Base-by-base conservation (phyloP, 2,797 vertebrate genomes). In the Pygocentrus nattereri region DNA sequence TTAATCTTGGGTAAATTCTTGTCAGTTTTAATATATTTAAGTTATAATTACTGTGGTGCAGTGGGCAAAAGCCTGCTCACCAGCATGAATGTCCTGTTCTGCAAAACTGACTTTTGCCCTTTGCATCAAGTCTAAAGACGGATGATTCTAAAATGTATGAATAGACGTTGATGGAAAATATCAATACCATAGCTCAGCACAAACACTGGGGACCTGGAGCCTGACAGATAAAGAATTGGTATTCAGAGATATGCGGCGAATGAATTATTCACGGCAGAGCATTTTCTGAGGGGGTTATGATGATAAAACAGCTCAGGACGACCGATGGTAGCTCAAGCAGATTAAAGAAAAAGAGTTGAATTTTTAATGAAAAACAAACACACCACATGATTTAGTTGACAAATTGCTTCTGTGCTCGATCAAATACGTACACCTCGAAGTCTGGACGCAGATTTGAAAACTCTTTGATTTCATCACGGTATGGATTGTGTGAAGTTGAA, bases 201-300 rank as follows among this genome's bases (percentile, higher is more conserved):
- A 56, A 76, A 81, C 74, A 75, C 41, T 65, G 62, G 59, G 59
- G 72, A 79, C 72, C 79, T 61, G 67, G 34, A 82, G 58, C 68
- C 80, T 74, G 80, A 74, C 77, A 77, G 82, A 84, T 70, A 84
- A 82, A 86, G 77, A 16, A 79, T 27, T 82, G 62, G 67, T 27
- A 80, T 80, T 80, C 23, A 27, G 47, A 80, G 73, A 74, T 80
- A 56, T 49, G 38, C 44, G 6, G 12, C 0, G 12, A 50, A 86
- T 70, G 18, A 82, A 80, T 81, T 74, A 84, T 84, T 84, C 79
- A 79, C 67, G 21, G 21, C 62, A 27, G 19, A 21, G 76, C 41
- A 54, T 58, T 23, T 77, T 76, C 38, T n/a, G 41, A 38, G 52
- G 61, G 49, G 47, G 38, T 41, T 15, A 27, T 38, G 18, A 18